Evolutionary conservation across 2,797 vertebrate species (phyloP).

Genomic region (Pagetopsis macropterus): DNA sequence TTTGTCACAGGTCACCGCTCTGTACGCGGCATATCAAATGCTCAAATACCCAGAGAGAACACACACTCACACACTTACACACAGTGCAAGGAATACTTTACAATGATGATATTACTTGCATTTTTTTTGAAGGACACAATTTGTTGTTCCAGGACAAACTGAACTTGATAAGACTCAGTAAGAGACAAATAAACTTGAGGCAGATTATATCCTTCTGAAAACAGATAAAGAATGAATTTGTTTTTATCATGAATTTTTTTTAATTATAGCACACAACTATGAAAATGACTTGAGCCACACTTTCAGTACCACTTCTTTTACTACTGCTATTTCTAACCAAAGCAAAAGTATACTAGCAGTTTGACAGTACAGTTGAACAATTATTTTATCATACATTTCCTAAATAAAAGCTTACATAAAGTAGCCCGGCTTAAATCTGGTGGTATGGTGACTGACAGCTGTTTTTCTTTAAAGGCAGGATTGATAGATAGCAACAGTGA

Average conservation of each 20-base stretch:
- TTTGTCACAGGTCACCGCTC: constrained; percentile 65
- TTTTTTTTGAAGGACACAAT: not conserved
- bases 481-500: not conserved
- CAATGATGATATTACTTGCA: too few species aligned
- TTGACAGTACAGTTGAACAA: not conserved
- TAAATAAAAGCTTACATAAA: not conserved
- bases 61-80: not conserved
- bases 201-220: not conserved
- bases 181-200: constrained; percentile 1
- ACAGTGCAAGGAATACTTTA: not conserved
- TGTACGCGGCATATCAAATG: constrained; percentile 60
- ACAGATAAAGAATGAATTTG: not conserved
- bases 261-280: too few species aligned
- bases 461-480: not conserved
- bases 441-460: constrained; percentile 6
- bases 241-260: too few species aligned
- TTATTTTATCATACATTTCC: not conserved
- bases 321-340: not conserved
- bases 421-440: not conserved
- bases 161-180: not conserved
- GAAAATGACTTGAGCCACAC: too few species aligned
- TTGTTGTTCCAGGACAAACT: not conserved
- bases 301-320: too few species aligned
- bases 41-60: constrained; percentile 57
- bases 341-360: not conserved